Percentiles rank a stretch among this genome's conserved stretches.
Evolutionary conservation across 1,140 invertebrate species (phyloP).

Genomic region (Tenebrio molitor): DNA sequence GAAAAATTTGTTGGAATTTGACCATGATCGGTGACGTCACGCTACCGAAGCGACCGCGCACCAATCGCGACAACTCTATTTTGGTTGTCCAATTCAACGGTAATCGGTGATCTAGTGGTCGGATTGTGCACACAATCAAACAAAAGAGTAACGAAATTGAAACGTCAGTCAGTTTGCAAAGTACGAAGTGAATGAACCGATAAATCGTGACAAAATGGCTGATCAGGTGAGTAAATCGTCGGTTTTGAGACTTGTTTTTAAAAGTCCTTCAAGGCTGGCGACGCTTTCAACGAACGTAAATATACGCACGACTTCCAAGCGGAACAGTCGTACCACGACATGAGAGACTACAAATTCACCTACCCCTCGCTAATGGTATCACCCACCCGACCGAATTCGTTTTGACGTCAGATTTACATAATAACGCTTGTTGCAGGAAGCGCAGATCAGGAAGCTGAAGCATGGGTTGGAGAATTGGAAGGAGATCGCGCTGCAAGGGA

Average conservation of each 20-base stretch:
- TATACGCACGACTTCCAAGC: not conserved
- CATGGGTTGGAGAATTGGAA: constrained; percentile 85
- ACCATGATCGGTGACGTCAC: not conserved
- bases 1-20: not conserved
- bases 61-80: constrained; percentile 9
- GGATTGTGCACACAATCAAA: not conserved
- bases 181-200: constrained; percentile 9
- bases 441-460: constrained; percentile 80
- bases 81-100: constrained; percentile 13
- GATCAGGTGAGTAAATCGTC: constrained; percentile 32
- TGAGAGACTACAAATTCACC: constrained; percentile 3
- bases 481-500: constrained; percentile 79
- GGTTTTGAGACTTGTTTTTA: not conserved
- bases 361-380: constrained; percentile 25
- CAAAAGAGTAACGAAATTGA: constrained; percentile 26
- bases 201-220: constrained; percentile 18
- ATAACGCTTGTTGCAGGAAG: constrained; percentile 70
- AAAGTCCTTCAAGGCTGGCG: not conserved
- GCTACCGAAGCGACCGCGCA: not conserved
- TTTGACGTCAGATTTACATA: not conserved
- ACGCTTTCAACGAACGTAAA: not conserved
- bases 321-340: not conserved
- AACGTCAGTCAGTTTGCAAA: constrained; percentile 22
- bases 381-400: not conserved
- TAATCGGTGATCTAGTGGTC: constrained; percentile 5